Evolutionary conservation across 2,113 vertebrate species (phyloP).

Genomic region (Synchiropus splendidus): DNA sequence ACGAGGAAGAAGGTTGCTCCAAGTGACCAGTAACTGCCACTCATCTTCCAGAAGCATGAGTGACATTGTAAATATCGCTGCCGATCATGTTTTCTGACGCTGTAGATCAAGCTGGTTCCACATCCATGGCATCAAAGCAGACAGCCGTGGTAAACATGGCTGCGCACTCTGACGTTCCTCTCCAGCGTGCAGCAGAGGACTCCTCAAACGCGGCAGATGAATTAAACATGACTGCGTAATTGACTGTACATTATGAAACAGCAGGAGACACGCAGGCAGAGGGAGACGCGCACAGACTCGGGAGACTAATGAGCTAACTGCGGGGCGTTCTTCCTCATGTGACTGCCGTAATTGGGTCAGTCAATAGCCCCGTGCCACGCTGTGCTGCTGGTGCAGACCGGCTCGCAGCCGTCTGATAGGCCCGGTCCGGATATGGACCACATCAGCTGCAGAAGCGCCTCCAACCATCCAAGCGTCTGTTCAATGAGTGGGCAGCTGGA

Average conservation of each 20-base stretch:
- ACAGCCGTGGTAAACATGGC: too few species aligned
- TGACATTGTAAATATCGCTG: too few species aligned
- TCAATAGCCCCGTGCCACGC: constrained; percentile 29
- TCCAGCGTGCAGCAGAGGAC: background rate
- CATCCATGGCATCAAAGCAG: too few species aligned
- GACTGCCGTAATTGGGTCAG: constrained; percentile 53
- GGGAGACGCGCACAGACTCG: constrained; percentile 27
- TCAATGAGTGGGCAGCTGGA: too few species aligned
- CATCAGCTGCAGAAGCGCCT: constrained; percentile 1
- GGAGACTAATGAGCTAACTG: constrained; percentile 52
- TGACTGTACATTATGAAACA: constrained; percentile 38
- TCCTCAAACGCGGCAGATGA: constrained; percentile 25
- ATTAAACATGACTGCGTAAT: constrained; percentile 40
- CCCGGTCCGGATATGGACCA: background rate
- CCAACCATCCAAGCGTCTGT: too few species aligned
- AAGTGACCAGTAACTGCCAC: too few species aligned
- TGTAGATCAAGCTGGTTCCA: too few species aligned
- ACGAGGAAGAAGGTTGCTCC: too few species aligned
- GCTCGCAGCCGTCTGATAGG: constrained; percentile 19
- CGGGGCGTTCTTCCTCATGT: constrained; percentile 32
- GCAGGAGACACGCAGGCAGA: constrained; percentile 25
- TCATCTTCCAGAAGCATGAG: too few species aligned
- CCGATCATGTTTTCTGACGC: too few species aligned
- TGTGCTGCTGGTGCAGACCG: constrained; percentile 17
- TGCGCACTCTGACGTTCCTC: too few species aligned